A percentile compares a stretch with the other conserved stretches of the same genome.
Conservation (phyloP, 2,888 invertebrate genomes). For the Agapetus fuscipes region DNA sequence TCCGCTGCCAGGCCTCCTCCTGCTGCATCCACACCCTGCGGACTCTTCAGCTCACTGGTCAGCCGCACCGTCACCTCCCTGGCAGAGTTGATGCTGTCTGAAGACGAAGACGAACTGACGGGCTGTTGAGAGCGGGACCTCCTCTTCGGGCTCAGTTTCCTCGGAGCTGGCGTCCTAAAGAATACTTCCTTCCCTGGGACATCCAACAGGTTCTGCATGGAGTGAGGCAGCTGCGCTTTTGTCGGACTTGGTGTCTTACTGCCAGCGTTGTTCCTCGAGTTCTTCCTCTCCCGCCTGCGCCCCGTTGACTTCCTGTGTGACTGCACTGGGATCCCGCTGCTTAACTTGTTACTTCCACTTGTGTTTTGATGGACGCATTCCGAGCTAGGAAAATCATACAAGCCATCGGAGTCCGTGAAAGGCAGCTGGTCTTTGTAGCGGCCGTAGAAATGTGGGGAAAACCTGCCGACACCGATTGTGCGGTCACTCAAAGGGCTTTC, state of each 20-base stretch:
- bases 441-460: slow-evolving; percentile 65
- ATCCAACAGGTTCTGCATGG: slow-evolving; percentile 52
- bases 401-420: slow-evolving; percentile 69
- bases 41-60: slow-evolving; percentile 28
- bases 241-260: slow-evolving; percentile 47
- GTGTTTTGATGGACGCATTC: slow-evolving; percentile 49
- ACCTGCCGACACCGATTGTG: slow-evolving; percentile 51
- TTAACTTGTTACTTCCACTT: slow-evolving; percentile 31
- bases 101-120: slow-evolving; percentile 47
- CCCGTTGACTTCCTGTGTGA: slow-evolving; percentile 52
- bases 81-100: slow-evolving; percentile 47
- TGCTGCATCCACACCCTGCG: slow-evolving; percentile 35
- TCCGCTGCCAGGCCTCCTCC: too few relatives aligned
- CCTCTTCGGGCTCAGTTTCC: slow-evolving; percentile 49
- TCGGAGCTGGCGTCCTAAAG: slow-evolving; percentile 32
- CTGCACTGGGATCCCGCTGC: slow-evolving; percentile 31
- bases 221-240: slow-evolving; percentile 43
- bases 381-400: slow-evolving; percentile 71
- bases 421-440: slow-evolving; percentile 52
- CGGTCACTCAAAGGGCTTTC: slow-evolving; percentile 71
- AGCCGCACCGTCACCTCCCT: slow-evolving; percentile 31
- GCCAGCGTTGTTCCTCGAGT: slow-evolving; percentile 35
- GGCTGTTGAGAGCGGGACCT: slow-evolving; percentile 43
- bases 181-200: slow-evolving; percentile 41
- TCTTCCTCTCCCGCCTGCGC: slow-evolving; percentile 52